A percentile compares a stretch with the other conserved stretches of the same genome.
Conservation (phyloP, 1,140 invertebrate species). For the Calephelis nemesis region DNA sequence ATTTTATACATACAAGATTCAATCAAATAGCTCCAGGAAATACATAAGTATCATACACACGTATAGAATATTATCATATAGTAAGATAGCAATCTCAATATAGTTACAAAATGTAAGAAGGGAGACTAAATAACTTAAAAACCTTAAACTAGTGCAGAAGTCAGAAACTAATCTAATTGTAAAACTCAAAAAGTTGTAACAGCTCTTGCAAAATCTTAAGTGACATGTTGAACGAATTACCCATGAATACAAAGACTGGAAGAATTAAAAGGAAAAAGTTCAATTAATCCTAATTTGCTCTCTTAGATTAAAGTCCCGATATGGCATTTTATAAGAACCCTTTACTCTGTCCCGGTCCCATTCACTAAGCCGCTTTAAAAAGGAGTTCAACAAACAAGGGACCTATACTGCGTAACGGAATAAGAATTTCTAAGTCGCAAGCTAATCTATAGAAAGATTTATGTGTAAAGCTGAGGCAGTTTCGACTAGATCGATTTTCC, state of each 20-base stretch:
- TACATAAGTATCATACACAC: no score
- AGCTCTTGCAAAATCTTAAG: conserved; percentile 45
- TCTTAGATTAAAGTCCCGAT: conserved; percentile 72
- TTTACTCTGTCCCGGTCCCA: conserved; percentile 59
- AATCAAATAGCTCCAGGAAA: no score
- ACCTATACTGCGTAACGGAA: conserved; percentile 67
- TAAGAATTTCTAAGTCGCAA: conserved; percentile 48
- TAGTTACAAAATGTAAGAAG: no score
- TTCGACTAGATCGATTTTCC: neutral
- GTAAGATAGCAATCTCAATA: no score
- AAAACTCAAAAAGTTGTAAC: conserved; percentile 31
- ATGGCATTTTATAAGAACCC: conserved; percentile 68
- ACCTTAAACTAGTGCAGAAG: neutral
- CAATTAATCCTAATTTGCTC: conserved; percentile 77
- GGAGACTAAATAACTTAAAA: neutral
- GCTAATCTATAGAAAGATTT: conserved; percentile 28
- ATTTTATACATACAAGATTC: no score
- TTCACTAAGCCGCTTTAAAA: conserved; percentile 73
- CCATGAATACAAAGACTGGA: conserved; percentile 55
- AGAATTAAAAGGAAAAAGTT: conserved; percentile 71
- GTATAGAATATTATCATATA: no score
- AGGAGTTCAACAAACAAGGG: conserved; percentile 71
- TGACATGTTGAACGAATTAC: conserved; percentile 67
- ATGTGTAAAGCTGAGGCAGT: neutral
- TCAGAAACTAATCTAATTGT: neutral